phyloP scores from a whole-genome alignment of 2,888 invertebrate species.

The Anthrax anthrax region DNA sequence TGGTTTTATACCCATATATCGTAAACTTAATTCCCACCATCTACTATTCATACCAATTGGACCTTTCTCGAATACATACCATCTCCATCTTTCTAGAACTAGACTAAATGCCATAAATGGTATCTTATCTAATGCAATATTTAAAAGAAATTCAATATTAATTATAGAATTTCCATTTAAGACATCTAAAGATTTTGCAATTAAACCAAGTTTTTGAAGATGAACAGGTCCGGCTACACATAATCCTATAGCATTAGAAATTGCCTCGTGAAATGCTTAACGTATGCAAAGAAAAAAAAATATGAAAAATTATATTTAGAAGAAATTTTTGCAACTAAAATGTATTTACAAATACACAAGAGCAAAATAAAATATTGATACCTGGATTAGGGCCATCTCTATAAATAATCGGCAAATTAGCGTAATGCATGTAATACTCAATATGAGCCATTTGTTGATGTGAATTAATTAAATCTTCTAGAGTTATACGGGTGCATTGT shows the following conservation, averaged over 20 bases:
- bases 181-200: slow-evolving; percentile 41
- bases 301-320: not conserved
- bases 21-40: slow-evolving; percentile 62
- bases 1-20: slow-evolving; percentile 61
- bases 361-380: slow-evolving; percentile 19
- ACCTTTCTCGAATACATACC: slow-evolving; percentile 62
- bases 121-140: slow-evolving; percentile 63
- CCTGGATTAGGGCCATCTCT: slow-evolving; percentile 73
- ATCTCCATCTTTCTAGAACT: slow-evolving; percentile 72
- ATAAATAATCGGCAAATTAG: slow-evolving; percentile 59
- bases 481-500: slow-evolving; percentile 64
- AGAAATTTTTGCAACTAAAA: too few species aligned
- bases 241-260: slow-evolving; percentile 64
- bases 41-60: slow-evolving; percentile 53
- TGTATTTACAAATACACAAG: not conserved
- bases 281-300: slow-evolving; percentile 19
- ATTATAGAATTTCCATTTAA: slow-evolving; percentile 16
- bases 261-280: slow-evolving; percentile 79
- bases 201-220: slow-evolving; percentile 53
- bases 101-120: slow-evolving; percentile 67
- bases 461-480: slow-evolving; percentile 60
- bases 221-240: slow-evolving; percentile 66
- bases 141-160: slow-evolving; percentile 42
- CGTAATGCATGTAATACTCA: slow-evolving; percentile 67
- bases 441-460: slow-evolving; percentile 77